Percentiles rank a stretch among this genome's conserved stretches.
phyloP scores from a whole-genome alignment of 2,797 vertebrate genomes.

The Notolepis coatsorum region DNA sequence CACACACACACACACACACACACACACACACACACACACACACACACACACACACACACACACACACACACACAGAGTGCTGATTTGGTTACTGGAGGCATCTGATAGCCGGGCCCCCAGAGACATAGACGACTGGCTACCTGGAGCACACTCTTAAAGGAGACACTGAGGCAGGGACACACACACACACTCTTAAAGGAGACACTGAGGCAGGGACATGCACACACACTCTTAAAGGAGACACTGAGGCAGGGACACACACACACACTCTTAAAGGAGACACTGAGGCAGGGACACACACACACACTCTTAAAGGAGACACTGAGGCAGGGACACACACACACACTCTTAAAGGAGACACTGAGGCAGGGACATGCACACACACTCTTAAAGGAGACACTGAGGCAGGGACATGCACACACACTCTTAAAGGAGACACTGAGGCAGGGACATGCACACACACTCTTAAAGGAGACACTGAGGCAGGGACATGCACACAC shows the following conservation, averaged over 20 bases:
- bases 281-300: too few species aligned
- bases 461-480: constrained; percentile 8
- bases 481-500: constrained; percentile 3
- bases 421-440: too few species aligned
- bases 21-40: constrained; percentile 20
- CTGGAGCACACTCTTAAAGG: constrained; percentile 63
- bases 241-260: too few species aligned
- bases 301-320: too few species aligned
- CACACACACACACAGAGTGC: constrained; percentile 36
- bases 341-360: neutral
- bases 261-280: too few species aligned
- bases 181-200: constrained; percentile 17
- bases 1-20: constrained; percentile 11
- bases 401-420: too few species aligned
- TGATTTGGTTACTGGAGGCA: constrained; percentile 76
- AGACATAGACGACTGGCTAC: constrained; percentile 60
- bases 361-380: too few species aligned
- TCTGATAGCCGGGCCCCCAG: constrained; percentile 70
- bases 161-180: constrained; percentile 34
- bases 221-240: too few species aligned
- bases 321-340: too few species aligned
- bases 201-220: too few species aligned
- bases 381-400: too few species aligned
- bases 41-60: constrained; percentile 8
- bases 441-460: too few species aligned